Base-by-base conservation (phyloP, 2,888 invertebrate genomes). In the Lydus trimaculatus region DNA sequence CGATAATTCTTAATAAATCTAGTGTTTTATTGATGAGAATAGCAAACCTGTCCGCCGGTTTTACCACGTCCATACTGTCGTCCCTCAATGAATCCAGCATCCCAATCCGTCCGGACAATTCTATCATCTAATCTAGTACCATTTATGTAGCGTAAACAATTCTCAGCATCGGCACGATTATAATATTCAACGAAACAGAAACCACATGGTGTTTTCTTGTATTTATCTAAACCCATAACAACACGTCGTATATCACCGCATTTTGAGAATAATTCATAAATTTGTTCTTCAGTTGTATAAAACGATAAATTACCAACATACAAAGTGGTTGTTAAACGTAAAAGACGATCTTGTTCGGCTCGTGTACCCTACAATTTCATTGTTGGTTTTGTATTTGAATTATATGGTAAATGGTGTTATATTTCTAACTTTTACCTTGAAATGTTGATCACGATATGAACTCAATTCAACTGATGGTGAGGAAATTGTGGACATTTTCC, bases 121-220 rank as follows among this genome's bases (percentile, higher is more conserved):
- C 99, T 90, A 83, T 99, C 99, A 85, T 99, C 99, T 63, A 99
- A 87, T 76, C 98, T 89, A 0, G 99, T 99, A 0, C 98, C 98
- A 87, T 99, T 99, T 39, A 99, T 90, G 83, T 95, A 99, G 91
- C 92, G 90, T 91, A 95, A 92, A 83, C 94, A 92, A 76, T 91
- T 88, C 84, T 95, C 95, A 2, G 94, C 90, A 84, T 95, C 94
- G 0, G 79, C 78, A 78, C 95, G 88, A 23, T 85, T 86, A 80
- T 95, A 95, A 85, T 94, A 99, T 88, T 99, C 99, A 2, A 99
- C 92, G 86, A 99, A 99, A 84, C 99, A 99, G 85, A 99, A 99
- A 1, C 99, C 99, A 87, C 99, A 99, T 0, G 99, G 99, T 0
- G 99, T 99, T 85, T 98, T 99, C 81, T 95, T 96, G 83, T 95